Evolutionary conservation across 2,888 invertebrate genomes (phyloP).

Genomic region (Synergus gifuensis): DNA sequence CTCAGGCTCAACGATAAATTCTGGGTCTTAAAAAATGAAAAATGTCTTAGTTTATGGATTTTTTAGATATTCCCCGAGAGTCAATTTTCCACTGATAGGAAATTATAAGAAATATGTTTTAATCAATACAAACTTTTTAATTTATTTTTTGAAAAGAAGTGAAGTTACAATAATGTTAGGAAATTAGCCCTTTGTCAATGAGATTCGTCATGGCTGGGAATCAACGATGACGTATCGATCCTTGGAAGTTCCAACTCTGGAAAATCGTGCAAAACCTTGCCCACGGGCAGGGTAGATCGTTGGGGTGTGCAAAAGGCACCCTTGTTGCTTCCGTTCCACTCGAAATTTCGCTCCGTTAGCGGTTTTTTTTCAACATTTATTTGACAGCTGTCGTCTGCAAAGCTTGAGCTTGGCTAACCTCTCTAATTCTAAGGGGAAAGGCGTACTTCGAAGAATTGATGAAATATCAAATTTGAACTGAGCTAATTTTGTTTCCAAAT

Average conservation of each 20-base stretch:
- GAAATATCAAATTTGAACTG: too few relatives aligned
- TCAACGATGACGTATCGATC: constrained; percentile 69
- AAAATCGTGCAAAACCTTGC: constrained; percentile 63
- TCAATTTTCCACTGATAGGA: too few relatives aligned
- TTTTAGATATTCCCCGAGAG: too few relatives aligned
- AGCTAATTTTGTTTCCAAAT: too few relatives aligned
- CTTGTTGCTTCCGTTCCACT: constrained; percentile 71
- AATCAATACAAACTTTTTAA: too few relatives aligned
- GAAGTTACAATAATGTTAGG: too few relatives aligned
- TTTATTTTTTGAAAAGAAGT: not conserved
- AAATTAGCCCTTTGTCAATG: too few relatives aligned
- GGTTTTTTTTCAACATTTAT: constrained; percentile 76
- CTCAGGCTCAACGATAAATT: constrained; percentile 67
- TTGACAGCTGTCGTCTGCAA: constrained; percentile 77
- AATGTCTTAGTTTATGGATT: not conserved
- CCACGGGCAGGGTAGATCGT: constrained; percentile 60
- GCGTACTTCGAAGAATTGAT: not conserved
- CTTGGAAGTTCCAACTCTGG: constrained; percentile 63
- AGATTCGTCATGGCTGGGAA: constrained; percentile 41
- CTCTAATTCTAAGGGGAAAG: constrained; percentile 43
- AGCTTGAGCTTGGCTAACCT: constrained; percentile 56
- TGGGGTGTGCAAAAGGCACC: constrained; percentile 67
- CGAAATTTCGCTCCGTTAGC: constrained; percentile 76
- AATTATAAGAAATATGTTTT: too few relatives aligned
- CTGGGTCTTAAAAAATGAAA: not conserved